Percentiles rank a stretch among this genome's conserved stretches.
These are phyloP conservation scores for Elachura formosa DNA, from an alignment of 2,113 vertebrate species.

Conservation along the genomic window DNA sequence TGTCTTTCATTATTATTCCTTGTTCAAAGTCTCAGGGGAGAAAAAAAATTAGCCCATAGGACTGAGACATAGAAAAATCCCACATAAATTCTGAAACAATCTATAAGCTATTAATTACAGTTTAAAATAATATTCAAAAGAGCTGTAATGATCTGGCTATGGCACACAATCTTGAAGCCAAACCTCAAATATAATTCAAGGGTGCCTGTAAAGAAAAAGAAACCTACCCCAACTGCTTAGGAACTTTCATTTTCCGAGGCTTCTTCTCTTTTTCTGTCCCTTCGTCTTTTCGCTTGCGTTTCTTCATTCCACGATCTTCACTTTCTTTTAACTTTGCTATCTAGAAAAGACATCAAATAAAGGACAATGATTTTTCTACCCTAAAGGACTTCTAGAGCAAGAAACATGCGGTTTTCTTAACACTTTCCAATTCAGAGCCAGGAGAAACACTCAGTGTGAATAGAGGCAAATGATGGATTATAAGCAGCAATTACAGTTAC, in stretches of 20 bases:
- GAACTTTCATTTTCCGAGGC: constrained; percentile 87
- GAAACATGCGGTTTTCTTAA: background rate
- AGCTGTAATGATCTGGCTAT: background rate
- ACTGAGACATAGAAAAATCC: background rate
- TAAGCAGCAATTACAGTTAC: background rate
- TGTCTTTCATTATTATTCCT: background rate
- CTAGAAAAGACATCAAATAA: constrained; percentile 38
- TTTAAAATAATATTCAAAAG: background rate
- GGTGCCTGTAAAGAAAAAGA: background rate
- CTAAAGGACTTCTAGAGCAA: background rate
- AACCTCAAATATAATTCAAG: background rate
- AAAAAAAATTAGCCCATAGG: background rate
- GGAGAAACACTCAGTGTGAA: background rate
- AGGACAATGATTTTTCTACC: background rate
- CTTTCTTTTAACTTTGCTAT: constrained; percentile 86
- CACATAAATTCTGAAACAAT: background rate
- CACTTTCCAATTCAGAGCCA: background rate
- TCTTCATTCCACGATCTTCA: constrained; percentile 88
- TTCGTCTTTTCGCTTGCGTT: constrained; percentile 90
- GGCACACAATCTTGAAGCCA: background rate
- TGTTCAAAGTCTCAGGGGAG: background rate
- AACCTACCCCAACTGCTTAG: constrained; percentile 86
- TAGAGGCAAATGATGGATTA: background rate
- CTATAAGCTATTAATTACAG: background rate
- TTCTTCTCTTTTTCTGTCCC: constrained; percentile 88